These are phyloP conservation scores for Eupithecia subfuscata DNA, from an alignment of 2,888 invertebrate species.

Conservation along the genomic window DNA sequence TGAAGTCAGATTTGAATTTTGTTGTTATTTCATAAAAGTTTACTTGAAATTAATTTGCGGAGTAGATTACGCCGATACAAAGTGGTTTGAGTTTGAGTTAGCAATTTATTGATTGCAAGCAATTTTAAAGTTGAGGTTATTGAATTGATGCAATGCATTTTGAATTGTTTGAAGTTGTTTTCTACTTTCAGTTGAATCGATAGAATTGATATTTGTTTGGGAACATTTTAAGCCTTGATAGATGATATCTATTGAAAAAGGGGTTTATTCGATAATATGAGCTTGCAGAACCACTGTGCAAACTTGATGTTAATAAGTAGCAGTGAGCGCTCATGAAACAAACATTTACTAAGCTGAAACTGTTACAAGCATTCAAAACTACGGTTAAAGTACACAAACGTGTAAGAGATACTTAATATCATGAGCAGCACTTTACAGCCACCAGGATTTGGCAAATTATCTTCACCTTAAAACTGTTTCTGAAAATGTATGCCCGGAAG, in stretches of 20 bases:
- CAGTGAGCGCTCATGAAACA: constrained; percentile 25
- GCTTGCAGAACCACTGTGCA: constrained; percentile 20
- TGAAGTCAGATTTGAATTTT: constrained; percentile 59
- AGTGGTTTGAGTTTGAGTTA: constrained; percentile 33
- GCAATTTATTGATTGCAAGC: constrained; percentile 31
- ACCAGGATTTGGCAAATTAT: constrained; percentile 68
- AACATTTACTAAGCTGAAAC: constrained; percentile 31
- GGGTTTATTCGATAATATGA: constrained; percentile 11
- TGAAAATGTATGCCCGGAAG: constrained; percentile 66
- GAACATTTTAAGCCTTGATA: background rate
- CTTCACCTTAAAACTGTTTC: constrained; percentile 65
- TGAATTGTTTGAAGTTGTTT: constrained; percentile 14
- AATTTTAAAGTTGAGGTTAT: constrained; percentile 25
- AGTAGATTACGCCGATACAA: constrained; percentile 28
- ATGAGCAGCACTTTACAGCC: constrained; percentile 56
- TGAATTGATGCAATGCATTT: constrained; percentile 26
- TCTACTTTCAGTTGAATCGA: background rate
- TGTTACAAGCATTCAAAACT: constrained; percentile 33
- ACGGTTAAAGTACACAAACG: constrained; percentile 33
- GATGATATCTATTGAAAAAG: constrained; percentile 9
- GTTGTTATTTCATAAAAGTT: constrained; percentile 55
- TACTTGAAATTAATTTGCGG: constrained; percentile 57
- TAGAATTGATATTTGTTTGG: background rate
- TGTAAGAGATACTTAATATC: constrained; percentile 45
- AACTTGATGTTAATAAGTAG: constrained; percentile 28